Conservation (phyloP, 1,140 invertebrate species). For the Spodoptera litura region DNA sequence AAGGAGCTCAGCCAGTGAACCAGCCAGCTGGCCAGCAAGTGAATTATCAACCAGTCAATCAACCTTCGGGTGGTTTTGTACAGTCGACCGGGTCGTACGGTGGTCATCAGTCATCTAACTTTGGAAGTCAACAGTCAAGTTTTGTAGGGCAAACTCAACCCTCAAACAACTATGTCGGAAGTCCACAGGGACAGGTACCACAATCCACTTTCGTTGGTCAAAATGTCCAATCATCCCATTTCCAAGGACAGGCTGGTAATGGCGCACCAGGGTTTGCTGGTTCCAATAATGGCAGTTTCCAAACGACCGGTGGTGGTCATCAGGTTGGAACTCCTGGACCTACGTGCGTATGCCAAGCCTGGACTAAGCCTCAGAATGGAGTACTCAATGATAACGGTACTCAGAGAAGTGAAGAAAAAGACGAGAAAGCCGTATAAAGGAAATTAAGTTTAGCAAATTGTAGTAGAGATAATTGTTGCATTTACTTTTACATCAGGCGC, state of each 20-base stretch:
- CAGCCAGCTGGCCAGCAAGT: slow-evolving; percentile 13
- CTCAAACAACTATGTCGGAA: slow-evolving; percentile 4
- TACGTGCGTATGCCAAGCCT: slow-evolving; percentile 78
- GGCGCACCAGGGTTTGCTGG: not conserved
- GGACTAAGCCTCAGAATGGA: slow-evolving; percentile 67
- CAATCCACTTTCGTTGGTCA: slow-evolving; percentile 22
- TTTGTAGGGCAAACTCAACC: slow-evolving; percentile 4
- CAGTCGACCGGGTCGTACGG: slow-evolving; percentile 21
- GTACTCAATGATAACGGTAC: slow-evolving; percentile 50
- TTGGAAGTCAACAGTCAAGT: slow-evolving; percentile 24
- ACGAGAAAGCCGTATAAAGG: slow-evolving; percentile 34
- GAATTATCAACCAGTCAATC: slow-evolving; percentile 3
- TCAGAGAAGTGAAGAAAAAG: slow-evolving; percentile 62
- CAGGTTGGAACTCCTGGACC: slow-evolving; percentile 65
- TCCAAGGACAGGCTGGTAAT: slow-evolving; percentile 13
- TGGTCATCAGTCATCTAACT: not conserved
- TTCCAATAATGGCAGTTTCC: slow-evolving; percentile 50
- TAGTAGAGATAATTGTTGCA: slow-evolving; percentile 8
- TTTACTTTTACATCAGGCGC: slow-evolving; percentile 10
- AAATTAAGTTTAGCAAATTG: slow-evolving; percentile 12
- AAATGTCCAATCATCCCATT: slow-evolving; percentile 13
- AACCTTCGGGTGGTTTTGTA: slow-evolving; percentile 1
- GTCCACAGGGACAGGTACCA: slow-evolving; percentile 39
- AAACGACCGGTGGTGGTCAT: slow-evolving; percentile 58
- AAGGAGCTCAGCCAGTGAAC: slow-evolving; percentile 7